These are phyloP conservation scores for Puffinus mauretanicus DNA, from an alignment of 2,113 vertebrate species.

Conservation along the genomic window DNA sequence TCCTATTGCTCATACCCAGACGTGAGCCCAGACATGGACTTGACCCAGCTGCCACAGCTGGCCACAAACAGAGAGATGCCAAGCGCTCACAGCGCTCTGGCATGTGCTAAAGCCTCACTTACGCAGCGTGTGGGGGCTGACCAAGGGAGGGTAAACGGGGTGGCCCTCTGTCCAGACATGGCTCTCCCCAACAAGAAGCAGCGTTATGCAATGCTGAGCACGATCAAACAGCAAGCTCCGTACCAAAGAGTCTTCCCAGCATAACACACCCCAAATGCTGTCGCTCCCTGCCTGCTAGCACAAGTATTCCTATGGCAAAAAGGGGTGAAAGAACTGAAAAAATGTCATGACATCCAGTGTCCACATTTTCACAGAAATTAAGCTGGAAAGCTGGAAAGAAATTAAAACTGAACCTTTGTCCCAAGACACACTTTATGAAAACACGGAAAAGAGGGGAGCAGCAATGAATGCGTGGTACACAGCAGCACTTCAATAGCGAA, in stretches of 20 bases:
- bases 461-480: neutral
- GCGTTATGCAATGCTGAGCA: neutral
- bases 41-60: neutral
- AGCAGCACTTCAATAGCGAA: neutral
- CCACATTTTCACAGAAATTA: neutral
- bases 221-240: neutral
- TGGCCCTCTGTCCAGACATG: neutral
- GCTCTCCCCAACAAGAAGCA: neutral
- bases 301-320: neutral
- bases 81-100: neutral
- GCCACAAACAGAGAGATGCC: neutral
- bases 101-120: neutral
- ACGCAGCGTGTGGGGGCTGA: neutral
- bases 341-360: neutral
- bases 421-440: neutral
- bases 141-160: neutral
- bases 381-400: neutral
- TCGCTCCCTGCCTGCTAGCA: neutral
- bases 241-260: neutral
- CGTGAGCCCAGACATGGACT: neutral
- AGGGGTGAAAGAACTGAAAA: neutral
- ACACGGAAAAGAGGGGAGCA: neutral
- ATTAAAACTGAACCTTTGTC: neutral
- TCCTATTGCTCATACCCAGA: neutral
- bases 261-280: neutral